These are phyloP conservation scores for Antechinus flavipes DNA, from an alignment of 2,113 vertebrate species.

Conservation along the genomic window DNA sequence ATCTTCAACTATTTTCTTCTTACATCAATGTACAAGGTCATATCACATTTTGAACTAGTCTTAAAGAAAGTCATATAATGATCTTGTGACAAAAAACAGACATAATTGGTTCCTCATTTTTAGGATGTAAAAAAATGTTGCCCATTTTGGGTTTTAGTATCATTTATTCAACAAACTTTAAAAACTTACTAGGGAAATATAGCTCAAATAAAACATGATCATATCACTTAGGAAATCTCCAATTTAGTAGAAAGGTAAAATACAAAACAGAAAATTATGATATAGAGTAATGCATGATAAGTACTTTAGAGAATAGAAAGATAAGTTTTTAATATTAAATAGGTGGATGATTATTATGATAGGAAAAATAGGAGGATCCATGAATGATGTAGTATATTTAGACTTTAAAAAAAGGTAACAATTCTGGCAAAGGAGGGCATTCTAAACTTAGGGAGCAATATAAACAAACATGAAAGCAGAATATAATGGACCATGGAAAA, in stretches of 20 bases:
- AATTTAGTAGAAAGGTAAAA: neutral
- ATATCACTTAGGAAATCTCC: neutral
- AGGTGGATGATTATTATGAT: neutral
- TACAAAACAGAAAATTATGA: neutral
- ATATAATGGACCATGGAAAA: neutral
- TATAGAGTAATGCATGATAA: neutral
- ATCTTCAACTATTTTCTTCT: neutral
- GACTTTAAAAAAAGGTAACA: neutral
- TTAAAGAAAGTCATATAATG: neutral
- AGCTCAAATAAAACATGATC: neutral
- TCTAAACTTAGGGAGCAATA: neutral
- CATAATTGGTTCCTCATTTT: neutral
- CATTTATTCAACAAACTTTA: neutral
- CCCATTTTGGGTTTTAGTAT: neutral
- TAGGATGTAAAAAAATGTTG: neutral
- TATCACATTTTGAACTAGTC: neutral
- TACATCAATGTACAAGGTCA: neutral
- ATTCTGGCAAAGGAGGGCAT: neutral
- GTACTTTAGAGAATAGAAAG: neutral
- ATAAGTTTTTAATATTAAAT: neutral
- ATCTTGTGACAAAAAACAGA: neutral
- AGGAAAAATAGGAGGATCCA: neutral
- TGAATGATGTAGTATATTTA: neutral
- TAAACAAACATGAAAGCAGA: neutral
- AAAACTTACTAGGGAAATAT: neutral